A percentile compares a stretch with the other conserved stretches of the same genome.
Evolutionary conservation across 2,888 invertebrate genomes (phyloP).

Genomic region (Acleris literana): DNA sequence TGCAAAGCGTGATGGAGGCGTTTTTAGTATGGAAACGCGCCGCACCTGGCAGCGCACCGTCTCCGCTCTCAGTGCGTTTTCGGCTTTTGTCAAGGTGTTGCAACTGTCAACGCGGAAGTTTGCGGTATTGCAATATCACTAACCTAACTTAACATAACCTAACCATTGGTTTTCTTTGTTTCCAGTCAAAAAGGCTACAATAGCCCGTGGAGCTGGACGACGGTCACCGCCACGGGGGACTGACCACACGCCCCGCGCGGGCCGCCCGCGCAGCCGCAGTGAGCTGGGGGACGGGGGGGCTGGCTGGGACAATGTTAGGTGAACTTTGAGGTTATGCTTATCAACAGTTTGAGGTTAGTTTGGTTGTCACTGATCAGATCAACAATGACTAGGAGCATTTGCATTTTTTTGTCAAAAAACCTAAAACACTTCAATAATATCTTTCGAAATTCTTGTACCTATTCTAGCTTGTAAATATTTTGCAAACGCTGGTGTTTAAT

Average conservation of each 20-base stretch:
- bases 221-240: conserved; percentile 86
- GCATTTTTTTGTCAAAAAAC: no score
- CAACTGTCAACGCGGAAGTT: no score
- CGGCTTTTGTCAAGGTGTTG: no score
- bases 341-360: conserved; percentile 3
- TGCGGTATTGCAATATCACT: not conserved
- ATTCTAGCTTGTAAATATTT: no score
- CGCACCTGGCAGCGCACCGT: no score
- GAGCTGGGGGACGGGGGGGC: conserved; percentile 50
- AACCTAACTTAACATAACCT: conserved; percentile 13
- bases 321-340: conserved; percentile 21
- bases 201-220: conserved; percentile 86
- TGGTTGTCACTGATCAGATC: not conserved
- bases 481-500: no score
- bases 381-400: no score
- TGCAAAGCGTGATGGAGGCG: no score
- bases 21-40: no score
- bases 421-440: not conserved
- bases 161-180: conserved; percentile 44
- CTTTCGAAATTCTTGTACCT: no score
- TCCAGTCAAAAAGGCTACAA: conserved; percentile 85
- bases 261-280: conserved; percentile 72
- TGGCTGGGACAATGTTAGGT: conserved; percentile 28
- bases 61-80: no score
- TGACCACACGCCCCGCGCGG: conserved; percentile 85